phyloP scores from a whole-genome alignment of 2,113 vertebrate species.

The Epinephelus cyanopodus region DNA sequence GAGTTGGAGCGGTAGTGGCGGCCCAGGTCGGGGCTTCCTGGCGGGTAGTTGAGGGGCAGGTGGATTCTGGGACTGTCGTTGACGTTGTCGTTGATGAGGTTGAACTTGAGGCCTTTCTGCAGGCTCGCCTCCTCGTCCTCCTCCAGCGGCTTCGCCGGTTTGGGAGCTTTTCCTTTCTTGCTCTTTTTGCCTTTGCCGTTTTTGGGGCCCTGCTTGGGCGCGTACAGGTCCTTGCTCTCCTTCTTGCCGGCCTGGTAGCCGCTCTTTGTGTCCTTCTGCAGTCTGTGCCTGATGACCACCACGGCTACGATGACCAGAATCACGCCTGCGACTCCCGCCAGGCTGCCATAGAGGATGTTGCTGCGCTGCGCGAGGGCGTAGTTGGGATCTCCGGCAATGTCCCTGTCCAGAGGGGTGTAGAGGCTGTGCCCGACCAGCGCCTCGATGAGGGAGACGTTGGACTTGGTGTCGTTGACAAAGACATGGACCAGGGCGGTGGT shows the following conservation, averaged over 20 bases:
- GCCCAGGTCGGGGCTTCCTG: constrained; percentile 94
- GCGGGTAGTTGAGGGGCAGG: constrained; percentile 95
- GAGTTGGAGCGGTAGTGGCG: constrained; percentile 99
- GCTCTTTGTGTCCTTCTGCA: constrained; percentile 95
- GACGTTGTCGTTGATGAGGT: constrained; percentile 93
- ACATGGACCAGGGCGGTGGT: constrained; percentile 95
- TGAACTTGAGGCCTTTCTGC: constrained; percentile 96
- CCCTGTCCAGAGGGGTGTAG: constrained; percentile 94
- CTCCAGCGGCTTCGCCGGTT: constrained; percentile 91
- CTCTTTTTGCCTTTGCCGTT: constrained; percentile 92
- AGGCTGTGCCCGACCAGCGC: constrained; percentile 95
- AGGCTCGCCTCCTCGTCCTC: constrained; percentile 93
- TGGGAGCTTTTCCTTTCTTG: constrained; percentile 95
- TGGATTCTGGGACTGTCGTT: constrained; percentile 96
- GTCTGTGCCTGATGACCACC: constrained; percentile 90
- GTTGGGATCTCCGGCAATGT: constrained; percentile 96
- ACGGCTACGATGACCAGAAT: constrained; percentile 93
- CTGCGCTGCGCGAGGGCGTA: constrained; percentile 90
- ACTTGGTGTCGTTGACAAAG: constrained; percentile 94
- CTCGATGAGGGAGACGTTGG: constrained; percentile 93
- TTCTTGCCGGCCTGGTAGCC: constrained; percentile 99
- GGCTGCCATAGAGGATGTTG: constrained; percentile 93
- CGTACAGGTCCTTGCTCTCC: constrained; percentile 96
- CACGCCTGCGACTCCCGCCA: constrained; percentile 92
- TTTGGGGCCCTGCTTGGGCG: constrained; percentile 94